Base-by-base conservation (phyloP, 2,888 invertebrate genomes). In the Chymomyza fuscimana region DNA sequence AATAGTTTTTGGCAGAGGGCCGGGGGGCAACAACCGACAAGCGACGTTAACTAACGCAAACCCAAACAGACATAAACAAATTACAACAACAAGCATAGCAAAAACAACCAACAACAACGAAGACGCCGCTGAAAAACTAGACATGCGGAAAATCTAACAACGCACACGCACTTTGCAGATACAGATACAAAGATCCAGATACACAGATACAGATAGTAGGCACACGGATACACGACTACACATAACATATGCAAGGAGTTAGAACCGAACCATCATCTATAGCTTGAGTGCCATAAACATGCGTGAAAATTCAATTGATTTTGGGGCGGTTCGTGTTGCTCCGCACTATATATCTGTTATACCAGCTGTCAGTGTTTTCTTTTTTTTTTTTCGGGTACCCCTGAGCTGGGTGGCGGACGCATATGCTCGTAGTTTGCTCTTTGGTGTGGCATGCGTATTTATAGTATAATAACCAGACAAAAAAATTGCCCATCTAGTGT, bases 271-370 rank as follows among this genome's bases (percentile, higher is more conserved):
- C 40, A 46, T 12, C 40, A 46, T 12, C 10, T 46, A 10, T 12
- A 46, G 40, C 6, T 10, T 10, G 40, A 46, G 40, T 46, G 40
- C 67, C 83, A 82, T 87, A 87, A 82, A 87, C 79, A 86, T 86
- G 86, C 82, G 82, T 82, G 87, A 87, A 82, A 82, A 86, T 86
- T 87, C 82, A 82, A 82, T 82, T 87, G 86, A 82, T 82, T 82
- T 87, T 81, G 40, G 40, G 40, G 40, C 40, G 40, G 4, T 46
- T 46, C 40, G 40, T 12, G 40, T 12, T 46, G 12, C 12, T 7
- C 12, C 6, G 12, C 12, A 7, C 40, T 46, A 46, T 46, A 46
- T 46, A 46, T 46, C 10, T 46, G 12, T 2, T 12, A 12, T 12
- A 46, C 40, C 40, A 46, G 40, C 40, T 46, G 40, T 46, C 40